phyloP scores from a whole-genome alignment of 1,140 invertebrate genomes.

The Neocloeon triangulifer region DNA sequence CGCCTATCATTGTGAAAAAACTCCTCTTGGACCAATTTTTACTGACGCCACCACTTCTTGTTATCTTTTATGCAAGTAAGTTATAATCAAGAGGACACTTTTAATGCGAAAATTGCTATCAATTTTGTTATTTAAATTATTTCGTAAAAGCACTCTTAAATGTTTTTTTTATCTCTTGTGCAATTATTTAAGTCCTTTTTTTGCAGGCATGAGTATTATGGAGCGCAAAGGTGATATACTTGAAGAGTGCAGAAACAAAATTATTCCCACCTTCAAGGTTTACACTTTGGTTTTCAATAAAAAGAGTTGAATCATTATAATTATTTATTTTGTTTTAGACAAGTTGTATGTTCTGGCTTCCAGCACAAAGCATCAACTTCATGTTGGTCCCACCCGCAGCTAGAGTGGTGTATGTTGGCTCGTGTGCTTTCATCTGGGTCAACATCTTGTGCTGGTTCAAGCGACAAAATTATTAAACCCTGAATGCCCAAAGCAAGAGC shows the following conservation, averaged over 20 bases:
- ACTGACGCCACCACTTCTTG: constrained; percentile 42
- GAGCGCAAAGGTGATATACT: constrained; percentile 40
- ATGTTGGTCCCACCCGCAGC: constrained; percentile 35
- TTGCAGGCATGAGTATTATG: constrained; percentile 45
- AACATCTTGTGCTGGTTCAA: constrained; percentile 57
- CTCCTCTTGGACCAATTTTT: constrained; percentile 52
- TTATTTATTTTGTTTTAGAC: constrained; percentile 16
- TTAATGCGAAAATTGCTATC: not conserved
- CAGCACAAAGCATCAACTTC: constrained; percentile 53
- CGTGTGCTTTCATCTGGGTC: constrained; percentile 48
- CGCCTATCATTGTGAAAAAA: constrained; percentile 39
- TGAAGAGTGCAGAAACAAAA: constrained; percentile 44
- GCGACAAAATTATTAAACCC: constrained; percentile 20
- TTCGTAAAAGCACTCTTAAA: not conserved
- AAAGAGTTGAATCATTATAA: not conserved
- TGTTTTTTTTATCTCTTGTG: no score
- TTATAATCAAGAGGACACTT: constrained; percentile 9
- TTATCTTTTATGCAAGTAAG: constrained; percentile 45
- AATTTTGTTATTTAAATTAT: not conserved
- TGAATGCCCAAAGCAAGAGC: no score
- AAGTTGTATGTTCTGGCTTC: constrained; percentile 56
- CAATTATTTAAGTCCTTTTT: constrained; percentile 7
- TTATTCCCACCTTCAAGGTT: constrained; percentile 39
- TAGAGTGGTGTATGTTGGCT: constrained; percentile 44
- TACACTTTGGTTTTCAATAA: not conserved